Evolutionary conservation across 2,888 invertebrate genomes (phyloP).

Genomic region (Lysandra bellargus): DNA sequence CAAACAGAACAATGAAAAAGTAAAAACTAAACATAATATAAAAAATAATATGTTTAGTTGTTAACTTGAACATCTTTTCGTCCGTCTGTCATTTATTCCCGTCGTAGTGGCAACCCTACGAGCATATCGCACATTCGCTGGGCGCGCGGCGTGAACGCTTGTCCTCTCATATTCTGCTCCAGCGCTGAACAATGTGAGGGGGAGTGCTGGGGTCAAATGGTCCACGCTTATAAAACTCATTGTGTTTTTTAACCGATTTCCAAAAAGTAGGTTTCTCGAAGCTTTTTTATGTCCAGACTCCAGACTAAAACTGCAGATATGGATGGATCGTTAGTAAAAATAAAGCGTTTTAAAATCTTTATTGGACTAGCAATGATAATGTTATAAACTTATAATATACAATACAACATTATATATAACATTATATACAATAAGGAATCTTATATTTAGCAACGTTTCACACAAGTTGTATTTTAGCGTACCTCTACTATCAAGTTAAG

Average conservation of each 20-base stretch:
- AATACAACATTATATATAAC: too few relatives aligned
- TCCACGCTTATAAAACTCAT: constrained; percentile 15
- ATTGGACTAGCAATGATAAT: background rate
- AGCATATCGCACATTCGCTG: constrained; percentile 46
- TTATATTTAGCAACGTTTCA: too few relatives aligned
- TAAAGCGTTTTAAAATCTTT: too few relatives aligned
- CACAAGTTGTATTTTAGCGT: too few relatives aligned
- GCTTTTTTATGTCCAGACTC: background rate
- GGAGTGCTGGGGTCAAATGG: constrained; percentile 18
- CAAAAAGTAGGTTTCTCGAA: background rate
- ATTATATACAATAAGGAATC: too few relatives aligned
- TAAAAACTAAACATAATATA: too few relatives aligned
- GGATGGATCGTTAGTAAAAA: too few relatives aligned
- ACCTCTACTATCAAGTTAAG: too few relatives aligned
- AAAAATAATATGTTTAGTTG: too few relatives aligned
- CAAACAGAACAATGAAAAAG: too few relatives aligned
- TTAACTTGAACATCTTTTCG: background rate
- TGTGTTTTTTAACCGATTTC: background rate
- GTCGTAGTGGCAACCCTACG: constrained; percentile 34
- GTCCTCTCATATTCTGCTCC: constrained; percentile 46
- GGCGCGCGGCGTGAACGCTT: constrained; percentile 41
- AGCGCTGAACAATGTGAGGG: constrained; percentile 39
- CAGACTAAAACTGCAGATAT: background rate
- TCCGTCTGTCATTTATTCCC: background rate
- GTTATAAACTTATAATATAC: too few relatives aligned